phyloP scores from a whole-genome alignment of 1,140 invertebrate genomes.

The Pseudomyrmex cubaensis region DNA sequence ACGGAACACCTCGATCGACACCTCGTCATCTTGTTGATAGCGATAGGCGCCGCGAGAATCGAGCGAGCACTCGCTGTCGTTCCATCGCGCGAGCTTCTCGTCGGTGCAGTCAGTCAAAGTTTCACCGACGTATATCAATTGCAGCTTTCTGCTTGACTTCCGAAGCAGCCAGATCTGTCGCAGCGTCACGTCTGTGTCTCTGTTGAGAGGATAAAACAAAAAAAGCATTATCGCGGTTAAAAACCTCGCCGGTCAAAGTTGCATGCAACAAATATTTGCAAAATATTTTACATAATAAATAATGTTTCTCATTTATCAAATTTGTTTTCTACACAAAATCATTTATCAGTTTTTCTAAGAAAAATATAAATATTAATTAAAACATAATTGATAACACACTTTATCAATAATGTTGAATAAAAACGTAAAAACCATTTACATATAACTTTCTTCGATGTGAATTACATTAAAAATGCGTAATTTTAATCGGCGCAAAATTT shows the following conservation, averaged over 20 bases:
- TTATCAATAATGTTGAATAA: too few relatives aligned
- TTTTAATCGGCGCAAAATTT: not conserved
- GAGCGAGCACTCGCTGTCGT: conserved; percentile 65
- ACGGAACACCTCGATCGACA: conserved; percentile 70
- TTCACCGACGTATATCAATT: conserved; percentile 83
- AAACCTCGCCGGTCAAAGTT: not conserved
- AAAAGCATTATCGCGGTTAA: not conserved
- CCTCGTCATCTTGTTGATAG: conserved; percentile 56
- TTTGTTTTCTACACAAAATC: not conserved
- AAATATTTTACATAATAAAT: not conserved
- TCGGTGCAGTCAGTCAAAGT: conserved; percentile 79
- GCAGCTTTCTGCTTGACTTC: conserved; percentile 82
- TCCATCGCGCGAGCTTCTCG: conserved; percentile 62
- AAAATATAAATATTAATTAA: not conserved
- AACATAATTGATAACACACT: too few relatives aligned
- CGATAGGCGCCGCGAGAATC: conserved; percentile 40
- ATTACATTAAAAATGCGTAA: too few relatives aligned
- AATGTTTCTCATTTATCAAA: not conserved
- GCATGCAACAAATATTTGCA: not conserved
- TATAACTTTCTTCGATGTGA: too few relatives aligned
- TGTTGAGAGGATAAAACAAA: conserved; percentile 36
- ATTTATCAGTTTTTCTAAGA: not conserved
- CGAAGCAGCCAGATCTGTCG: conserved; percentile 84
- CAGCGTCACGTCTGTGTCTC: conserved; percentile 77
- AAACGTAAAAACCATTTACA: too few relatives aligned